Percentiles rank a stretch among this genome's conserved stretches.
Evolutionary conservation across 92 coral and sea anemone genomes (phyloP).

Genomic region (Actinernus sp.): DNA sequence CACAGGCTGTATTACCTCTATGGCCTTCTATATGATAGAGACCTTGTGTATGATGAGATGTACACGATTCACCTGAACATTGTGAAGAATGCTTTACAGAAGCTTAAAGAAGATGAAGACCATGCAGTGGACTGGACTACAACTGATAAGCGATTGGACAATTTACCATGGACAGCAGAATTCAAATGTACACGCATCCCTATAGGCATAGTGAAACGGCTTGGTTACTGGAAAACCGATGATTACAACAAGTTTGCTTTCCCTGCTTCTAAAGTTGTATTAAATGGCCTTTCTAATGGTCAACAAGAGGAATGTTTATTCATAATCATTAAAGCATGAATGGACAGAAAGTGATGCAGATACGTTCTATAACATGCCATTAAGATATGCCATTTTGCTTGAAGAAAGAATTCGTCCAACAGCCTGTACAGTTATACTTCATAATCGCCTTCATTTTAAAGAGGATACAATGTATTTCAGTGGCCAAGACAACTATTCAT

Average conservation of each 20-base stretch:
- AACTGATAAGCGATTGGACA: slow-evolving; percentile 31
- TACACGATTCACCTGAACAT: slow-evolving; percentile 43
- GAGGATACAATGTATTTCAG: slow-evolving; percentile 40
- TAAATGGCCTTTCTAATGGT: slow-evolving; percentile 13
- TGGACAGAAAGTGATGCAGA: slow-evolving; percentile 45
- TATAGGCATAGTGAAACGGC: slow-evolving; percentile 15
- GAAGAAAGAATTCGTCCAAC: slow-evolving; percentile 53
- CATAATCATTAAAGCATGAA: no score
- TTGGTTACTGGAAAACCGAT: slow-evolving; percentile 58
- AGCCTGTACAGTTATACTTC: slow-evolving; percentile 27
- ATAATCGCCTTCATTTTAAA: slow-evolving; percentile 39
- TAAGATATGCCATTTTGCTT: slow-evolving; percentile 41
- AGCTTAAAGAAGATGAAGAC: slow-evolving; percentile 44
- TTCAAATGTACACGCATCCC: slow-evolving; percentile 18
- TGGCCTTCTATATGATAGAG: no score
- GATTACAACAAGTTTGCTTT: slow-evolving; percentile 38
- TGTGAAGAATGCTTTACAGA: slow-evolving; percentile 31
- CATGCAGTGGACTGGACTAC: slow-evolving; percentile 28
- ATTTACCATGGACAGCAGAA: slow-evolving; percentile 57
- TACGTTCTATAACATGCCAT: slow-evolving; percentile 44
- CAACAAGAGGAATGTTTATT: slow-evolving; percentile 30
- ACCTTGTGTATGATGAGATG: slow-evolving; percentile 66
- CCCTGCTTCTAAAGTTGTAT: slow-evolving; percentile 50
- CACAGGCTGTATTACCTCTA: slow-evolving; percentile 40
- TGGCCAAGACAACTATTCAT: slow-evolving; percentile 50